Base-by-base conservation (phyloP, 2,888 invertebrate genomes). In the Melinopterus prodromus region DNA sequence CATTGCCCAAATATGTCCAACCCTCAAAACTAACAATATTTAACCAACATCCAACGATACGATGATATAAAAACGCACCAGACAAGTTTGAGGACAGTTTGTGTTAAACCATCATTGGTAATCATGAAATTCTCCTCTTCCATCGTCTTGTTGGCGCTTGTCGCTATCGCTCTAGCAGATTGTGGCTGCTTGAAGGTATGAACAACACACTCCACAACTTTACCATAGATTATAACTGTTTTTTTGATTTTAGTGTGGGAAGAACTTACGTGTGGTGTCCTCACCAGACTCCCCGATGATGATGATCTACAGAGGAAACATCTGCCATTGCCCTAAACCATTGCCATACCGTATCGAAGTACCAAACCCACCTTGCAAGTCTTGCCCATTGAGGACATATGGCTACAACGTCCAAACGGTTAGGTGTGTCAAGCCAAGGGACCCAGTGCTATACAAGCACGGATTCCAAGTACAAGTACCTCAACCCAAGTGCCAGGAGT, bases 131-230 rank as follows among this genome's bases (percentile, higher is more conserved):
- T 85, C 14, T 7, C 82, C 12, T 70, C 71, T n/a, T 79, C 72
- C 69, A 26, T 85, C 15, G 76, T 84, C 35, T 78, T 86, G 14
- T 26, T 84, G 71, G 81, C 82, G 14, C 69, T 86, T 15, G 78
- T 83, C 35, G 83, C 82, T 53, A 81, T 82, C 37, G 85, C 83
- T 36, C 82, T 79, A 14, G 86, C 86, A 5, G 84, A 88, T 78
- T 89, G 89, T 79, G 89, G 89, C 70, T 89, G 89, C 79, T 82
- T 88, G 38, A 86, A 86, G 82, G 89, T 88, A 85, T 87, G 87
- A 85, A n/a, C 78, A 16, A n/a, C 9, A 71, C 6, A 16, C 15
- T 16, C 26, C 6, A 1, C 15, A 15, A 71, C 26, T 71, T 3
- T 3, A n/a, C 1, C 14, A 69, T 71, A 16, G 71, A 15, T 71